Base-by-base conservation (phyloP, 2,113 vertebrate genomes). In the Paramormyrops kingsleyae region DNA sequence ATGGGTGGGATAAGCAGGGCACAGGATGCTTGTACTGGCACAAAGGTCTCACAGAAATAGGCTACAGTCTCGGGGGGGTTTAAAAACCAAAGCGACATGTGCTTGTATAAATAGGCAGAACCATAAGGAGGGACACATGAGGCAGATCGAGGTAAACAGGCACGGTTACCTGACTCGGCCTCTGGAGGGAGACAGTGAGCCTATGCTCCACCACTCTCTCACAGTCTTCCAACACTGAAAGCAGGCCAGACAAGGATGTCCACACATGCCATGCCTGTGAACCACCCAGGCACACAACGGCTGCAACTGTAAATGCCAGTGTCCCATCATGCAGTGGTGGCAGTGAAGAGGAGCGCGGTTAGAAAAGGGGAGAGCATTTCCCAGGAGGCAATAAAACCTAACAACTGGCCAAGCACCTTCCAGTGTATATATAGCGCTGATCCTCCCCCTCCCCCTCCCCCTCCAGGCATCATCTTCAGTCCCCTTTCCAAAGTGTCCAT, bases 41-140 rank as follows among this genome's bases (percentile, higher is more conserved):
- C 74, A 80, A 35, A 80, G 74, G 74, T 80, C 74, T 80, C 74
- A 80, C 74, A 42, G 74, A 80, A 80, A 80, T 80, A 80, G 74
- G 31, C 74, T 42, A 39, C 70, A 77, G 31, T 77, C 31, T 77
- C 15, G 70, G 12, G 27, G 27, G n/a, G 2, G 12, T 1, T 77
- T 77, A 24, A 31, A 5, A 77, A 7, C 12, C 35, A 39, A 77
- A 39, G 13, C 31, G 35, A 77, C 70, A 15, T 39, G 70, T 77
- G 70, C 70, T 77, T 77, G 70, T 35, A 6, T 10, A 77, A 35
- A 77, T 77, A 39, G 13, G 13, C 70, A 77, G 70, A 77, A 77
- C 70, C 35, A 19, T 17, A 77, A 77, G 17, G 5, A 19, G 31
- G 70, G 21, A 5, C 27, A 77, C 21, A 19, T 19, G 70, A 19